Conservation (phyloP, 2,888 invertebrate species). For the Caenorhabditis sinica region DNA sequence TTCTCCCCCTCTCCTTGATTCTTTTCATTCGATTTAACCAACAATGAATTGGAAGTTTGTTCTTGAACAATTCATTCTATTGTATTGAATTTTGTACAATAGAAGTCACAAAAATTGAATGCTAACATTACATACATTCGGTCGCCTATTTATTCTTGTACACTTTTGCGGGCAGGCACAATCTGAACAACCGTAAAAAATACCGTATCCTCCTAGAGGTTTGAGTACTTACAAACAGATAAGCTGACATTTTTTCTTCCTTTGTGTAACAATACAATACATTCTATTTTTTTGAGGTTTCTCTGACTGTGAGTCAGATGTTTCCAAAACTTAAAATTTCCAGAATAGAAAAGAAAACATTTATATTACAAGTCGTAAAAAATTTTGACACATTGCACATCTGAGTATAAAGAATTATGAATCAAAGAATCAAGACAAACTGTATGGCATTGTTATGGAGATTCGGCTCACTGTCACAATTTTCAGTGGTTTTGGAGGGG, state of each 20-base stretch:
- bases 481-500: neutral
- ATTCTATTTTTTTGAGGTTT: neutral
- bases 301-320: slow-evolving; percentile 17
- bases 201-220: slow-evolving; percentile 14
- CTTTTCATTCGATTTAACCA: slow-evolving; percentile 43
- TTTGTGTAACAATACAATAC: slow-evolving; percentile 1
- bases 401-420: neutral
- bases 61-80: slow-evolving; percentile 43
- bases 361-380: slow-evolving; percentile 20
- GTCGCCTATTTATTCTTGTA: slow-evolving; percentile 47
- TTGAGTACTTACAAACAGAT: slow-evolving; percentile 47
- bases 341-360: neutral
- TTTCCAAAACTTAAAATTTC: neutral
- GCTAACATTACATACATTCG: slow-evolving; percentile 35
- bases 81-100: slow-evolving; percentile 43
- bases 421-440: slow-evolving; percentile 18
- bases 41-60: slow-evolving; percentile 53
- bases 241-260: slow-evolving; percentile 19
- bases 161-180: slow-evolving; percentile 35
- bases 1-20: slow-evolving; percentile 22
- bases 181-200: slow-evolving; percentile 45
- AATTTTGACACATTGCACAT: slow-evolving; percentile 40
- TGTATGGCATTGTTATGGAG: slow-evolving; percentile 44
- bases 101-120: slow-evolving; percentile 49
- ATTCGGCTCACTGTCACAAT: slow-evolving; percentile 36